Evolutionary conservation across 64 coral and sea anemone genomes (phyloP).

Genomic region (Astreopora myriophthalma): DNA sequence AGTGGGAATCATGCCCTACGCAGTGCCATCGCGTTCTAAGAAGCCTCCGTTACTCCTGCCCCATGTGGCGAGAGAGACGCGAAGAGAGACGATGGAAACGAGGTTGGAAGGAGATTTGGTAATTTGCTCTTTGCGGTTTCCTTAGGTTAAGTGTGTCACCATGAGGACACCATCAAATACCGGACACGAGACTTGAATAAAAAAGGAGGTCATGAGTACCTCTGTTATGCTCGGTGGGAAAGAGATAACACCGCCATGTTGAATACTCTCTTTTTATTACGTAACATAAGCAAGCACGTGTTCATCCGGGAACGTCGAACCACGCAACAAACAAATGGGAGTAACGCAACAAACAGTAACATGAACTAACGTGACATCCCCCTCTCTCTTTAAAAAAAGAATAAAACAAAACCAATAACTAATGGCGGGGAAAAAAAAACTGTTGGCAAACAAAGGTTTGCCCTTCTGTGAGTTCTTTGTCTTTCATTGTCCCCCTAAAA

Average conservation of each 20-base stretch:
- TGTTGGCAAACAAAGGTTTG: not conserved
- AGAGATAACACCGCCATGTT: not conserved
- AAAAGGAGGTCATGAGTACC: no score
- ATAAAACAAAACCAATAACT: not conserved
- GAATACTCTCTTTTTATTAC: not conserved
- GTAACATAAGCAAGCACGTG: not conserved
- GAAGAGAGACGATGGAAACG: no score
- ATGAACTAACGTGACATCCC: not conserved
- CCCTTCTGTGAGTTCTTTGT: not conserved
- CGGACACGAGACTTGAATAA: no score
- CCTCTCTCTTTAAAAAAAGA: not conserved
- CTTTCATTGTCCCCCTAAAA: not conserved
- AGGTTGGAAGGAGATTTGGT: no score
- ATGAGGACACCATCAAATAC: no score
- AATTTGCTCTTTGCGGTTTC: no score
- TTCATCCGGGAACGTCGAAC: not conserved
- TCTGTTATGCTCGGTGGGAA: not conserved
- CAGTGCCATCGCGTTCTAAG: no score
- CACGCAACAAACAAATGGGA: not conserved
- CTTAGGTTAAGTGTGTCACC: no score
- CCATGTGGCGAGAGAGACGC: no score
- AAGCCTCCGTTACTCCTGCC: no score
- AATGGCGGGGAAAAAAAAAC: not conserved
- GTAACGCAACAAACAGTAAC: constrained; percentile 15
- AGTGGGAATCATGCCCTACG: no score